Conservation (phyloP, 2,113 vertebrate species). For the Bungarus multicinctus region DNA sequence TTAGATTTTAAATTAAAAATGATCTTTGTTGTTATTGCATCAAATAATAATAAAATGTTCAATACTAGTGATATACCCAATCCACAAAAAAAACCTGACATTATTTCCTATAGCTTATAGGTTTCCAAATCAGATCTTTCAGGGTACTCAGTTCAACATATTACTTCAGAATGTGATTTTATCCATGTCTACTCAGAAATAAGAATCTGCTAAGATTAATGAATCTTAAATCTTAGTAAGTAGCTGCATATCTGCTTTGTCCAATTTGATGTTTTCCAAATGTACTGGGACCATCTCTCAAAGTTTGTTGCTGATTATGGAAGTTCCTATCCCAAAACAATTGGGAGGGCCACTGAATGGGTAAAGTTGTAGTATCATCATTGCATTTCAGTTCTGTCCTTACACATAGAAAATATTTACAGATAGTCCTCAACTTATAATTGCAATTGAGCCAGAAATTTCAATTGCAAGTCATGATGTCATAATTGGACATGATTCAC, state of each 20-base stretch:
- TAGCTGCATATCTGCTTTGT: not conserved
- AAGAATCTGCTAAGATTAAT: not conserved
- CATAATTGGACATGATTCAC: not conserved
- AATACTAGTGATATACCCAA: not conserved
- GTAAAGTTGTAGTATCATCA: not conserved
- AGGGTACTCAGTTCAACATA: not conserved
- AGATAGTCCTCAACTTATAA: not conserved
- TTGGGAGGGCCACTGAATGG: not conserved
- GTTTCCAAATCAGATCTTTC: not conserved
- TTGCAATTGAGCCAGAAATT: not conserved
- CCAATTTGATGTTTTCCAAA: not conserved
- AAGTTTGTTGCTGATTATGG: not conserved
- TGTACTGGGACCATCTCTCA: not conserved
- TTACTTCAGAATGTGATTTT: not conserved
- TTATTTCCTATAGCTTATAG: not conserved
- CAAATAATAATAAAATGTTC: not conserved
- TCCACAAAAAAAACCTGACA: not conserved
- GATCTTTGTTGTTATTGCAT: not conserved
- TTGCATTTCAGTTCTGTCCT: not conserved
- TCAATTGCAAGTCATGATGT: not conserved
- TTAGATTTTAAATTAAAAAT: not conserved
- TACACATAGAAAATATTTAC: not conserved
- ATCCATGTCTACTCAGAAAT: too few species aligned
- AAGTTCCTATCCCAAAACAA: not conserved
- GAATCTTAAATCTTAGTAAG: not conserved